Evolutionary conservation across 2,113 vertebrate genomes (phyloP), one percentile per base, ranked within the genome.

Genomic region (Brachypteracias leptosomus): DNA sequence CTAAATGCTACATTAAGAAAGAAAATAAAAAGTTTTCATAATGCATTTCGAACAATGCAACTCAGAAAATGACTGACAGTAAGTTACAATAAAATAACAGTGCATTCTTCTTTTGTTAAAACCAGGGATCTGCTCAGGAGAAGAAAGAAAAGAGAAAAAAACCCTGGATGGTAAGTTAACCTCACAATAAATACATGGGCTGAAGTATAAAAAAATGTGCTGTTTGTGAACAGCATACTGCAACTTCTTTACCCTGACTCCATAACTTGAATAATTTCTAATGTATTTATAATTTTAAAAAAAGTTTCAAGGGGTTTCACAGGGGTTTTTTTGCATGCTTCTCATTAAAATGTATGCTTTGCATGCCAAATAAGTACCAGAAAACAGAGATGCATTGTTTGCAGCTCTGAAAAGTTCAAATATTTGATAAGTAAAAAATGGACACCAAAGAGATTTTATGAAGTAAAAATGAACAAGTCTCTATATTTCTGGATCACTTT

Each of bases 161-260:
- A 15, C 0, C 2, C 1, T 5, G 38, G 1, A 5, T 40, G 17
- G 13, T 44, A 76, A 55, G 3, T 40, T 61, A 59, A 11, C 24
- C 16, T 79, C 24, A 51, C 24, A 86, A 44, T 52, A 90, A 57
- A 51, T 51, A 47, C 14, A 21, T 7, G 5, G 8, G 6, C 10
- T 77, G 40, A 49, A 17, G 7, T 59, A 18, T 66, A 38, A 90
- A 79, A 52, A 82, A 1, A 8, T 46, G 22, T n/a, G 62, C 7
- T 58, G 25, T 40, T 92, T 80, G 8, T 44, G 25, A 81, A 54
- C 8, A 77, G 6, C 18, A 51, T 28, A 18, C 5, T 52, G 17
- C 5, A 74, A 65, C 8, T 49, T 73, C 21, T 49, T 47, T 42
- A 46, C 12, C 9, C 24, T 62, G 46, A 73, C 3, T 31, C 7